Conservation (phyloP, 2,113 vertebrate genomes). For the Colistium nudipinnis region DNA sequence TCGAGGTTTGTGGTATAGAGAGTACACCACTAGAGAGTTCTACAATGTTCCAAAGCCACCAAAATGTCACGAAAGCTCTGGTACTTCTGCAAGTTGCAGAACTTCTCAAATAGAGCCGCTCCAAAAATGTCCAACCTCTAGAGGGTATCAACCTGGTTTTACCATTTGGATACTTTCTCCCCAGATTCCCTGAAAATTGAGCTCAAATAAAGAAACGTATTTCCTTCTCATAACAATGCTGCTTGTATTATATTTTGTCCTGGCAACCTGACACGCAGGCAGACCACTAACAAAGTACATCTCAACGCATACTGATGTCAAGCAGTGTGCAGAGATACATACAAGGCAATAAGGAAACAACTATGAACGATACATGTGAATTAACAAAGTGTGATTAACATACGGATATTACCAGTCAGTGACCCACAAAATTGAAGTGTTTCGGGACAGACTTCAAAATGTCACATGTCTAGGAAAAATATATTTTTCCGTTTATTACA, state of each 20-base stretch:
- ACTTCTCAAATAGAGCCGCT: too few species aligned
- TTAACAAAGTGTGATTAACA: not conserved
- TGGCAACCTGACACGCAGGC: not conserved
- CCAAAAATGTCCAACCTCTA: not conserved
- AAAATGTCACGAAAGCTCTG: not conserved
- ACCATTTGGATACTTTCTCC: not conserved
- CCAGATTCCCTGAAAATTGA: not conserved
- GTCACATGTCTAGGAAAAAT: too few species aligned
- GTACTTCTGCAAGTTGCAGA: not conserved
- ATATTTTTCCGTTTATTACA: too few species aligned
- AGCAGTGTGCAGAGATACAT: too few species aligned
- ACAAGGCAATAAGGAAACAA: not conserved
- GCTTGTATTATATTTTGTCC: not conserved
- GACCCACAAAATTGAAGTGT: not conserved
- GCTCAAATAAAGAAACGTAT: slow-evolving; percentile 26
- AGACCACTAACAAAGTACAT: too few species aligned
- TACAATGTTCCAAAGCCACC: not conserved
- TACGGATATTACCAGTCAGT: not conserved
- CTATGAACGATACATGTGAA: not conserved
- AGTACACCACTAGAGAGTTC: not conserved
- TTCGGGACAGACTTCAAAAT: not conserved
- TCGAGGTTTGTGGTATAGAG: too few species aligned
- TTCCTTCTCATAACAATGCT: not conserved
- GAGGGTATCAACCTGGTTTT: not conserved
- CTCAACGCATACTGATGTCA: not conserved